Percentiles rank a stretch among this genome's conserved stretches.
Evolutionary conservation across 2,797 vertebrate genomes (phyloP).

Genomic region (Gallinago stenura): DNA sequence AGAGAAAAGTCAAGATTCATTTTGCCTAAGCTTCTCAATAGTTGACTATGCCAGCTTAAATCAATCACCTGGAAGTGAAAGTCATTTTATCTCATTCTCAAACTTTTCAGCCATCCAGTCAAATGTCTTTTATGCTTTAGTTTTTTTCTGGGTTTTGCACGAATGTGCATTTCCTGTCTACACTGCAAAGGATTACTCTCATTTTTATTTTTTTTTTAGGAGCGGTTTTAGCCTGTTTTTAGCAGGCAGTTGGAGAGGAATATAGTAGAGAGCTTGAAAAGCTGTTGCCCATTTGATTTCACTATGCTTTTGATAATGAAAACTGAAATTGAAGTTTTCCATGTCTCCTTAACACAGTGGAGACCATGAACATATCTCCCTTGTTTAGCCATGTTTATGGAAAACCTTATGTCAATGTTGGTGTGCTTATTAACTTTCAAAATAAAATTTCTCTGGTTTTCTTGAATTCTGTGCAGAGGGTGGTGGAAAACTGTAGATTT

Average conservation of each 20-base stretch:
- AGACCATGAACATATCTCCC: background rate
- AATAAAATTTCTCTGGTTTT: background rate
- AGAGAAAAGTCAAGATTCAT: background rate
- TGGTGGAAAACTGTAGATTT: background rate
- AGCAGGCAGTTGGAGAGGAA: background rate
- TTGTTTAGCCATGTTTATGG: background rate
- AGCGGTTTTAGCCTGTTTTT: background rate
- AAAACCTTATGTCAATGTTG: background rate
- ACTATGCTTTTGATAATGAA: background rate
- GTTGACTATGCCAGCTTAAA: background rate
- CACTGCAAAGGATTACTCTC: background rate
- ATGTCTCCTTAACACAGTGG: background rate
- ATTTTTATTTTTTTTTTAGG: background rate
- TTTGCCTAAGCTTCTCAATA: background rate
- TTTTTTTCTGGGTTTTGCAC: background rate
- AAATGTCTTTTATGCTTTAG: background rate
- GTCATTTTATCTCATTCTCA: background rate
- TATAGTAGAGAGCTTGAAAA: constrained; percentile 2
- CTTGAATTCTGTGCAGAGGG: background rate
- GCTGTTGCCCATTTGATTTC: background rate
- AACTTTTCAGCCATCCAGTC: background rate
- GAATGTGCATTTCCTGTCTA: constrained; percentile 3
- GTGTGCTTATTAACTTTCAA: background rate
- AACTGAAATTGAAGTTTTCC: background rate
- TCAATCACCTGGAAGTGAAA: background rate